A percentile compares a stretch with the other conserved stretches of the same genome.
Conservation (phyloP, 2,113 vertebrate species). For the Lasiurus cinereus region DNA sequence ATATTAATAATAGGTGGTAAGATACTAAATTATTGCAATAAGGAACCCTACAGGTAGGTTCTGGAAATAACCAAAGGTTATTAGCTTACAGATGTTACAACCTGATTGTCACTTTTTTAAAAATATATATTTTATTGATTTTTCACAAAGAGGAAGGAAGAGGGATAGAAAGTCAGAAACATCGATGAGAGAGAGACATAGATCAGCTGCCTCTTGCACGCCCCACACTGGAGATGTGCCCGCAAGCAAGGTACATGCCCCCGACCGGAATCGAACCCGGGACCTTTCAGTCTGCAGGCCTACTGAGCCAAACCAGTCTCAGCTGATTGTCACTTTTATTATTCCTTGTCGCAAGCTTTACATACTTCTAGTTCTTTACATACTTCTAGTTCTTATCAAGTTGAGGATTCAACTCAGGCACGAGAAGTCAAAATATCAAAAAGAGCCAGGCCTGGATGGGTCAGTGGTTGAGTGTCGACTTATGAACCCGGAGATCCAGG, state of each 20-base stretch:
- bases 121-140: no score
- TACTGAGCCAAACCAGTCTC: no score
- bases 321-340: not conserved
- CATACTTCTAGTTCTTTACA: not conserved
- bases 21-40: slow-evolving; percentile 37
- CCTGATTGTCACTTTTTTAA: not conserved
- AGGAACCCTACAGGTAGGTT: not conserved
- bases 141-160: no score
- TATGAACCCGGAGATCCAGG: no score
- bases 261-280: no score
- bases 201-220: no score
- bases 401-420: not conserved
- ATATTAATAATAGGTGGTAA: slow-evolving; percentile 10
- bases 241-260: no score
- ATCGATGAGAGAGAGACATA: no score
- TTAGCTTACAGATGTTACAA: slow-evolving; percentile 30
- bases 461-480: no score
- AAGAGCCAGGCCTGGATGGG: not conserved
- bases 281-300: no score
- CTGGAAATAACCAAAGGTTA: slow-evolving; percentile 36
- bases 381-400: not conserved
- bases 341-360: slow-evolving; percentile 33
- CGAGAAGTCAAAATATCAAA: slow-evolving; percentile 24
- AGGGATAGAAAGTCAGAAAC: no score
- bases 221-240: no score